A percentile compares a stretch with the other conserved stretches of the same genome.
Evolutionary conservation across 2,888 invertebrate species (phyloP).

Genomic region (Automeris io): DNA sequence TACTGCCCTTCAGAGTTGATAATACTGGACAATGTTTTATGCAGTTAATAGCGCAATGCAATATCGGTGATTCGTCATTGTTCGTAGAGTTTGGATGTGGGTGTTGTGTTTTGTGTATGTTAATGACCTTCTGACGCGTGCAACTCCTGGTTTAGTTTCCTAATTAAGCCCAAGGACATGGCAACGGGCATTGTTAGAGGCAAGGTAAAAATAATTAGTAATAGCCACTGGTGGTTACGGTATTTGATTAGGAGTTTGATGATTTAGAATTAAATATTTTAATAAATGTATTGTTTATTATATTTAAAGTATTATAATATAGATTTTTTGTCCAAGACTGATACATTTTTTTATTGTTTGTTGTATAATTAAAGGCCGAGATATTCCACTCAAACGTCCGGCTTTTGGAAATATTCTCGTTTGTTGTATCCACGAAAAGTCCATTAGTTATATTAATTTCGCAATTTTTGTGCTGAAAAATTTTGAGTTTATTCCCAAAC

Average conservation of each 20-base stretch:
- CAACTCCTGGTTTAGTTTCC: slow-evolving; percentile 21
- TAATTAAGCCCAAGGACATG: slow-evolving; percentile 23
- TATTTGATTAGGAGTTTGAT: not conserved
- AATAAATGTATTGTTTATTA: too few species aligned
- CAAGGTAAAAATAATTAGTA: slow-evolving; percentile 23
- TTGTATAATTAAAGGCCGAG: too few species aligned
- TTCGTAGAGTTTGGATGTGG: not conserved
- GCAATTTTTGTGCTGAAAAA: too few species aligned
- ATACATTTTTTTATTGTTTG: too few species aligned
- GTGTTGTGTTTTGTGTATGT: slow-evolving; percentile 14
- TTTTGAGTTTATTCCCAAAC: too few species aligned
- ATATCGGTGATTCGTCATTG: not conserved
- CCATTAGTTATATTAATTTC: too few species aligned
- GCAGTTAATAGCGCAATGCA: not conserved
- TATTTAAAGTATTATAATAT: too few species aligned
- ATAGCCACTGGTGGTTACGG: not conserved
- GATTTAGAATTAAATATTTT: too few species aligned
- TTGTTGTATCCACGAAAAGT: too few species aligned
- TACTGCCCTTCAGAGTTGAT: not conserved
- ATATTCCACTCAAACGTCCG: too few species aligned
- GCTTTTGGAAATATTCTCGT: too few species aligned
- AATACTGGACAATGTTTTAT: not conserved
- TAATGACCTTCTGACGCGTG: slow-evolving; percentile 23
- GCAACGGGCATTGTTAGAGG: slow-evolving; percentile 25
- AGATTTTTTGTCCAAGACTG: too few species aligned